These are phyloP conservation scores for Botia almorhae DNA, from an alignment of 2,797 vertebrate genomes.

Conservation along the genomic window DNA sequence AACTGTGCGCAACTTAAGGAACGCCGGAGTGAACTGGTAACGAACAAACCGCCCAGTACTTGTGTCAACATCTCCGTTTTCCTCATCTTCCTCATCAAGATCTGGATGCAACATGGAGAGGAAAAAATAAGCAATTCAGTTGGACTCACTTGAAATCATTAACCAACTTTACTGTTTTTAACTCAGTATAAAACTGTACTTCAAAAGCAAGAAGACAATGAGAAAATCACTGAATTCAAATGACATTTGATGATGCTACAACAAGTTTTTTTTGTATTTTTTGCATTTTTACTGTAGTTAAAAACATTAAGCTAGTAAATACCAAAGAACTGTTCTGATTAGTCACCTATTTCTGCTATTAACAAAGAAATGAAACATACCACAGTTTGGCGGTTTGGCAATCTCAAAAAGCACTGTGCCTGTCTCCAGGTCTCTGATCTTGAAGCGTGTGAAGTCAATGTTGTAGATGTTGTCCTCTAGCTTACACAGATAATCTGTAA, in stretches of 20 bases:
- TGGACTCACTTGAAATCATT: neutral
- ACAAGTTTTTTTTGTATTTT: too few relatives aligned
- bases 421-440: constrained; percentile 96
- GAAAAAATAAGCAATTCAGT: neutral
- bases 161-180: neutral
- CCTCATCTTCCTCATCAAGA: constrained; percentile 82
- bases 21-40: constrained; percentile 97
- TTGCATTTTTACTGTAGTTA: neutral
- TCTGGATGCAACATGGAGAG: constrained; percentile 71
- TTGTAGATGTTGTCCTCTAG: constrained; percentile 95
- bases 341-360: too few relatives aligned
- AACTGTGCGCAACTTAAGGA: constrained; percentile 92
- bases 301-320: neutral
- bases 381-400: constrained; percentile 90
- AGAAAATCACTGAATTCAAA: neutral
- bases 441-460: constrained; percentile 97
- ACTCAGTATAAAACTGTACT: neutral
- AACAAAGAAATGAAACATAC: constrained; percentile 66
- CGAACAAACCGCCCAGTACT: constrained; percentile 95
- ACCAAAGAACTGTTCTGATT: neutral
- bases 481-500: constrained; percentile 92
- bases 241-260: neutral
- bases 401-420: constrained; percentile 97
- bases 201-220: neutral
- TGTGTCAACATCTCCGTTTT: constrained; percentile 81